phyloP scores from a whole-genome alignment of 2,797 vertebrate species.

The Hemitrygon akajei region DNA sequence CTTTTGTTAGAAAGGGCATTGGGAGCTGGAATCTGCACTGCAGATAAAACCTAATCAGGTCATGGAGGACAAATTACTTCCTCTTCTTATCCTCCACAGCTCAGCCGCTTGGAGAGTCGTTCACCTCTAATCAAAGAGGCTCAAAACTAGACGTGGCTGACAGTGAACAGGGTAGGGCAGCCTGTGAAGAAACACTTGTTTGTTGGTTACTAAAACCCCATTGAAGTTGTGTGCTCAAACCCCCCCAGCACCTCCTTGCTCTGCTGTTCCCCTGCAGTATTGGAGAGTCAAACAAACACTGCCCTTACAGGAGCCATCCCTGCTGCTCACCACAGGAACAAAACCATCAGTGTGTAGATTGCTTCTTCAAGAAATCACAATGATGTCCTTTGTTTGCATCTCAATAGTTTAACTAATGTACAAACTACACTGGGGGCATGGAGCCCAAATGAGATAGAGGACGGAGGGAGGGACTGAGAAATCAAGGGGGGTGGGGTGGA shows the following conservation, averaged over 20 bases:
- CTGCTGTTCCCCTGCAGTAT: neutral
- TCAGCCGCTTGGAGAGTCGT: too few relatives aligned
- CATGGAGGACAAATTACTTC: neutral
- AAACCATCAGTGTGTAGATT: neutral
- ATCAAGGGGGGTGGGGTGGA: too few relatives aligned
- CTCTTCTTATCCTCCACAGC: neutral
- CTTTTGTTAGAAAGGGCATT: neutral
- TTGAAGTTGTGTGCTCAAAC: neutral
- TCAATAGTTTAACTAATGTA: too few relatives aligned
- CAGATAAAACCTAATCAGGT: too few relatives aligned
- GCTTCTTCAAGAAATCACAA: constrained; percentile 3
- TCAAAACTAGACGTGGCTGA: neutral
- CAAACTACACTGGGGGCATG: neutral
- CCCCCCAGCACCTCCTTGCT: neutral
- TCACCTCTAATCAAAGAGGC: too few relatives aligned
- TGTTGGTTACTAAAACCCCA: neutral
- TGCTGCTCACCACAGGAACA: neutral
- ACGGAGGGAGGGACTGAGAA: neutral
- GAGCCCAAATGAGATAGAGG: neutral
- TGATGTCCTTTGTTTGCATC: neutral
- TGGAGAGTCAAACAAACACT: neutral
- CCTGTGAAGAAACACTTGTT: neutral
- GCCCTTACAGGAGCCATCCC: neutral
- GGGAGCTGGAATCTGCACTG: too few relatives aligned
- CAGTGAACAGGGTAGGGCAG: too few relatives aligned